Evolutionary conservation across 2,888 invertebrate genomes (phyloP).

Genomic region (Apodemia zela): DNA sequence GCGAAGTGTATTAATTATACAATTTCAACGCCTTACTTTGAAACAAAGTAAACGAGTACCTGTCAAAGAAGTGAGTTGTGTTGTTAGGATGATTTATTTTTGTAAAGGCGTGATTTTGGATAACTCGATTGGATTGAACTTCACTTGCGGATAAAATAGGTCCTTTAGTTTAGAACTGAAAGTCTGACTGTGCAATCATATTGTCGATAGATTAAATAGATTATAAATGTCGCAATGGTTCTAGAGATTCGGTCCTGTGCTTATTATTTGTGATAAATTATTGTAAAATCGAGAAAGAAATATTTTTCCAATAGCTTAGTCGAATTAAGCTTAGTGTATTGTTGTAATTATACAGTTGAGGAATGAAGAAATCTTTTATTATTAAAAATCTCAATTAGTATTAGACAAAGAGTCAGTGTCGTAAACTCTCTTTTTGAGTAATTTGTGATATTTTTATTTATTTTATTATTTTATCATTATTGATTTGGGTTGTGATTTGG

Average conservation of each 20-base stretch:
- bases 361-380: constrained; percentile 40
- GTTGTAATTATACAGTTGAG: constrained; percentile 59
- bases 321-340: constrained; percentile 51
- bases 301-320: constrained; percentile 61
- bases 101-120: too few species aligned
- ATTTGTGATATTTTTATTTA: too few species aligned
- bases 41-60: too few species aligned
- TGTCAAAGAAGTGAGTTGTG: too few species aligned
- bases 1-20: too few species aligned
- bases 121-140: neutral
- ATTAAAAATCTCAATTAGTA: constrained; percentile 30
- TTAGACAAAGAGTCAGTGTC: constrained; percentile 3
- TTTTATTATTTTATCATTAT: too few species aligned
- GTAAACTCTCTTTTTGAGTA: neutral
- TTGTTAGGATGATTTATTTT: too few species aligned
- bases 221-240: constrained; percentile 18
- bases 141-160: neutral
- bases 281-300: constrained; percentile 41
- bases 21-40: too few species aligned
- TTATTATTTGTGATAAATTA: constrained; percentile 23
- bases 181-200: constrained; percentile 30
- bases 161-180: neutral
- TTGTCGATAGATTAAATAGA: constrained; percentile 20
- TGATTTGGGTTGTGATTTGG: too few species aligned
- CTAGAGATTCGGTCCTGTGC: constrained; percentile 16